Conservation (phyloP, 2,888 invertebrate species). For the Odontothrips loti region DNA sequence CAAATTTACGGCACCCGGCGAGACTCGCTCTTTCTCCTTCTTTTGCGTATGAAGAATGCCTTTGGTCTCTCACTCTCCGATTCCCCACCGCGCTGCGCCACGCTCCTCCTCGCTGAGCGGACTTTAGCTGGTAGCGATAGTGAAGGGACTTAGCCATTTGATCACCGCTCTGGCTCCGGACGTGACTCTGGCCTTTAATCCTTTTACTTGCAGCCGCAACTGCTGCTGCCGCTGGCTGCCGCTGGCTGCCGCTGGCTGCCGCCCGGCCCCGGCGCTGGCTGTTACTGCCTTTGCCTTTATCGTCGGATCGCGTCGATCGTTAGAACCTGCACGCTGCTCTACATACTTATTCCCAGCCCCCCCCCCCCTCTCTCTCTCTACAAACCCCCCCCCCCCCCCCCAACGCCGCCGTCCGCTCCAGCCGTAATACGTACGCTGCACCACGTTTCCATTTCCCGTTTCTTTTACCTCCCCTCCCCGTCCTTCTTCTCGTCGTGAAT, state of each 20-base stretch:
- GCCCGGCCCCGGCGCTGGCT: neutral
- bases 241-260: neutral
- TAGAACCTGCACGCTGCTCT: conserved; percentile 10
- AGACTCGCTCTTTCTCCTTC: too few relatives aligned
- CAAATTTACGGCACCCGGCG: too few relatives aligned
- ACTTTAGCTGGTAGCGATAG: too few relatives aligned
- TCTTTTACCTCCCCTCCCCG: neutral
- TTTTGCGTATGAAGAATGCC: too few relatives aligned
- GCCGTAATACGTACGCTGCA: neutral
- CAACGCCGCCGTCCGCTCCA: neutral
- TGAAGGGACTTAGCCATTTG: conserved; percentile 2
- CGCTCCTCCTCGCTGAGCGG: too few relatives aligned
- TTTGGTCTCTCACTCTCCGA: too few relatives aligned
- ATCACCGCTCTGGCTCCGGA: neutral
- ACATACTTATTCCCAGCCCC: conserved; percentile 4
- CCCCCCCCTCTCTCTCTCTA: neutral
- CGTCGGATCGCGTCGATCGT: conserved; percentile 17
- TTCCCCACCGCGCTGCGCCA: too few relatives aligned
- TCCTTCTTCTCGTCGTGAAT: neutral
- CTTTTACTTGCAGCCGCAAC: neutral
- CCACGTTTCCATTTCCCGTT: conserved; percentile 22
- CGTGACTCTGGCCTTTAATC: conserved; percentile 9
- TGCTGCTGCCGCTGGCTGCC: neutral
- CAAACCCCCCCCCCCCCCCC: neutral
- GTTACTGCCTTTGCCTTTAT: neutral